Conservation (phyloP, 2,113 vertebrate species). For the Pluvianellus socialis region DNA sequence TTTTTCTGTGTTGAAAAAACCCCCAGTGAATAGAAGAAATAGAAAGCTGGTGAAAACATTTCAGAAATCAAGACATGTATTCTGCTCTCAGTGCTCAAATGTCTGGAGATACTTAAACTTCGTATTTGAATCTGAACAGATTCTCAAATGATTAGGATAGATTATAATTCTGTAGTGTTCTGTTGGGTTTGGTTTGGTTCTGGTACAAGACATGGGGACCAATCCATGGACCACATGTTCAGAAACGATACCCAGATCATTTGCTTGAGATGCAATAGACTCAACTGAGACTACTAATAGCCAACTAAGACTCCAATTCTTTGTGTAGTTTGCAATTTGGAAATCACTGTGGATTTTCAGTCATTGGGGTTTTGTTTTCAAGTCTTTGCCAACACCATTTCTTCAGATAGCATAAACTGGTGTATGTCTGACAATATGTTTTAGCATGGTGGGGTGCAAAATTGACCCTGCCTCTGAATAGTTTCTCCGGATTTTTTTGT, state of each 20-base stretch:
- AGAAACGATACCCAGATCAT: neutral
- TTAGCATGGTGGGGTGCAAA: neutral
- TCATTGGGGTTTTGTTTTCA: neutral
- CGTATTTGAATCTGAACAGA: neutral
- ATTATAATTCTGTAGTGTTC: neutral
- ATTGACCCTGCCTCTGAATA: neutral
- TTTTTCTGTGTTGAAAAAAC: neutral
- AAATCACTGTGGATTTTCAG: neutral
- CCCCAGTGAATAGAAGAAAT: neutral
- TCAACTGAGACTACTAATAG: too few relatives aligned
- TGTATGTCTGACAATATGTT: fast-evolving
- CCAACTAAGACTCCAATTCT: neutral
- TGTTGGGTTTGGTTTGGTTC: neutral
- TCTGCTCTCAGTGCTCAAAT: neutral
- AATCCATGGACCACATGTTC: neutral
- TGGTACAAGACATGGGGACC: neutral
- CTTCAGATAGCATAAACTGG: neutral
- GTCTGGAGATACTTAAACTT: neutral
- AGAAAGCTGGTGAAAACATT: neutral
- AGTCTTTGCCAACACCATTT: neutral
- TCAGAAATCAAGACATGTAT: neutral
- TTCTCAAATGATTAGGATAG: neutral
- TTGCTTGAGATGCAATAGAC: neutral
- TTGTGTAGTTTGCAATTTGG: neutral
- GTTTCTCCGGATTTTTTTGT: neutral